Percentiles rank a stretch among this genome's conserved stretches.
These are phyloP conservation scores for Onychostruthus taczanowskii DNA, from an alignment of 2,113 vertebrate species.

Conservation along the genomic window DNA sequence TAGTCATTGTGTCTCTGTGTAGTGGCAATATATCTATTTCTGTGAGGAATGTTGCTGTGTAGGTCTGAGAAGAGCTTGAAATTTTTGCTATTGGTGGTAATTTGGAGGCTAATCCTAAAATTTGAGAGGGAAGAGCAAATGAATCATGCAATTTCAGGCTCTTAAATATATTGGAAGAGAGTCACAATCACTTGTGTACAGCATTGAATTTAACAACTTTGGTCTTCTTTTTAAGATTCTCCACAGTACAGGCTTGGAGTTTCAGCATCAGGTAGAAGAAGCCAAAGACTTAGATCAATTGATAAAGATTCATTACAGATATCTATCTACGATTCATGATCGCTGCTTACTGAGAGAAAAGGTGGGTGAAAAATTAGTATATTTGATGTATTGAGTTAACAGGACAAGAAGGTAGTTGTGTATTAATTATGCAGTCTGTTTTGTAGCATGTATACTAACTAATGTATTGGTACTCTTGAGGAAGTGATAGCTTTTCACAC, in stretches of 20 bases:
- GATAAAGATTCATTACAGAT: conserved; percentile 98
- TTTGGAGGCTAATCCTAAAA: not conserved
- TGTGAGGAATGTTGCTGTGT: not conserved
- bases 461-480: not conserved
- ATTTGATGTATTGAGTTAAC: not conserved
- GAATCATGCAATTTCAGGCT: not conserved
- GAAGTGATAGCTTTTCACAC: not conserved
- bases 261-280: conserved; percentile 97
- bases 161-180: not conserved
- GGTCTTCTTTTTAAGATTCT: conserved; percentile 83
- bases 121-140: not conserved
- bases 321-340: conserved; percentile 95
- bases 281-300: conserved; percentile 97
- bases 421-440: not conserved
- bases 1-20: not conserved
- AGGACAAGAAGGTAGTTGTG: not conserved
- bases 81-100: not conserved
- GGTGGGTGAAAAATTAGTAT: conserved; percentile 65
- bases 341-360: conserved; percentile 95
- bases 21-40: not conserved
- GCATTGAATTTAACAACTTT: not conserved
- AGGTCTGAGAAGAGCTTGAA: not conserved
- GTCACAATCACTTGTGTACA: not conserved
- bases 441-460: not conserved
- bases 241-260: conserved; percentile 96